phyloP scores from a whole-genome alignment of 2,113 vertebrate genomes.

The Zingel zingel region DNA sequence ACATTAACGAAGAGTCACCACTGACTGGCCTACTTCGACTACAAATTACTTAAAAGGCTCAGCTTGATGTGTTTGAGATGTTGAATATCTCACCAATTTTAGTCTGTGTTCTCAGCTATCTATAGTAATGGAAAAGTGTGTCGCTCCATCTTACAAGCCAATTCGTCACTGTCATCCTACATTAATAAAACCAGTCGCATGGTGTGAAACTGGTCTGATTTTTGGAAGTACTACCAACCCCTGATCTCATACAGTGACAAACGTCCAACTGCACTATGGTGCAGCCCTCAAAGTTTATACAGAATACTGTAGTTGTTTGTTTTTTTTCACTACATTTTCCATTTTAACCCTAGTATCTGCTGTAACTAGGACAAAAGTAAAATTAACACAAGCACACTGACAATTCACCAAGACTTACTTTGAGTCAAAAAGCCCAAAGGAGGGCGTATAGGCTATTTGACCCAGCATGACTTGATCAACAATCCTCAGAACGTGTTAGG shows the following conservation, averaged over 20 bases:
- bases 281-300: conserved; percentile 31
- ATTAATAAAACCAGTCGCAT: conserved; percentile 36
- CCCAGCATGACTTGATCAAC: conserved; percentile 19
- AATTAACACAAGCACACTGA: conserved; percentile 20
- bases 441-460: conserved; percentile 29
- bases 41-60: conserved; percentile 51
- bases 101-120: conserved; percentile 42
- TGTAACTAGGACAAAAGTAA: conserved; percentile 22
- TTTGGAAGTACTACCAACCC: neutral
- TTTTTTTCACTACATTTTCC: neutral
- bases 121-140: conserved; percentile 47
- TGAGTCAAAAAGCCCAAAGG: conserved; percentile 17
- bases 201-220: conserved; percentile 4
- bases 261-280: neutral
- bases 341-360: neutral
- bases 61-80: conserved; percentile 46
- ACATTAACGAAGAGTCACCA: conserved; percentile 38
- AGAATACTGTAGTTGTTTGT: conserved; percentile 5
- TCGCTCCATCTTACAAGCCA: conserved; percentile 39
- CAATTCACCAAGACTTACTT: conserved; percentile 15
- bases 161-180: conserved; percentile 45
- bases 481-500: neutral
- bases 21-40: conserved; percentile 53
- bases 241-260: neutral
- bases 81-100: conserved; percentile 38